These are phyloP conservation scores for Pollenia angustigena DNA, from an alignment of 2,888 invertebrate genomes.

Conservation along the genomic window DNA sequence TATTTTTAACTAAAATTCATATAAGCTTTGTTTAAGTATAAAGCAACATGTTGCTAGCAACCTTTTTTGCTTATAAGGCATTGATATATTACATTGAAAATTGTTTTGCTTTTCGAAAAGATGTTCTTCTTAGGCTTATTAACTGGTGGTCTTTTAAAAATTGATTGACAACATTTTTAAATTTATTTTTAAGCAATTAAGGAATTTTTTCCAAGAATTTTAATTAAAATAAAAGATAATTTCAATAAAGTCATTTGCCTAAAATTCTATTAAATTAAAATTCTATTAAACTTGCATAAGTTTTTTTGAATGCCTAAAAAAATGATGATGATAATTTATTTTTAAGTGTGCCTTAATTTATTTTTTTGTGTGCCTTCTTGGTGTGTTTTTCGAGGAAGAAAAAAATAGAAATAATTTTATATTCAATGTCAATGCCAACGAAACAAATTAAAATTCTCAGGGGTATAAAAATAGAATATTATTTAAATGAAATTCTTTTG, in stretches of 20 bases:
- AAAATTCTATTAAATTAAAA: not conserved
- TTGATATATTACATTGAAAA: too few relatives aligned
- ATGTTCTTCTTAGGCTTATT: too few relatives aligned
- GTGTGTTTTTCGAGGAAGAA: not conserved
- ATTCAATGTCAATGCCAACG: slow-evolving; percentile 65
- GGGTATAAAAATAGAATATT: slow-evolving; percentile 7
- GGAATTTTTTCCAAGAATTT: not conserved
- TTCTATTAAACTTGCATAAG: not conserved
- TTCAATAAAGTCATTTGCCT: not conserved
- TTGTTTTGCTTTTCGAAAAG: too few relatives aligned
- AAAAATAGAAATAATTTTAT: slow-evolving; percentile 16
- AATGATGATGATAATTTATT: slow-evolving; percentile 9
- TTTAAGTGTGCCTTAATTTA: not conserved
- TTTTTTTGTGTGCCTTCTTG: slow-evolving; percentile 7
- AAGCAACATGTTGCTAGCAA: slow-evolving; percentile 6
- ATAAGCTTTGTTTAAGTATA: too few relatives aligned
- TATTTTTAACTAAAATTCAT: too few relatives aligned
- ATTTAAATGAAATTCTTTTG: not conserved
- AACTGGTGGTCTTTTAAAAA: too few relatives aligned
- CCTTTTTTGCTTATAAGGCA: not conserved
- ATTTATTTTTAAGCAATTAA: not conserved
- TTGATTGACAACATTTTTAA: not conserved
- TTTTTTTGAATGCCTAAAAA: not conserved
- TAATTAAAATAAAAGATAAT: not conserved
- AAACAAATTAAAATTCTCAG: slow-evolving; percentile 2